These are phyloP conservation scores for Druon quercuslanigerum DNA, from an alignment of 1,140 invertebrate species.

Conservation along the genomic window DNA sequence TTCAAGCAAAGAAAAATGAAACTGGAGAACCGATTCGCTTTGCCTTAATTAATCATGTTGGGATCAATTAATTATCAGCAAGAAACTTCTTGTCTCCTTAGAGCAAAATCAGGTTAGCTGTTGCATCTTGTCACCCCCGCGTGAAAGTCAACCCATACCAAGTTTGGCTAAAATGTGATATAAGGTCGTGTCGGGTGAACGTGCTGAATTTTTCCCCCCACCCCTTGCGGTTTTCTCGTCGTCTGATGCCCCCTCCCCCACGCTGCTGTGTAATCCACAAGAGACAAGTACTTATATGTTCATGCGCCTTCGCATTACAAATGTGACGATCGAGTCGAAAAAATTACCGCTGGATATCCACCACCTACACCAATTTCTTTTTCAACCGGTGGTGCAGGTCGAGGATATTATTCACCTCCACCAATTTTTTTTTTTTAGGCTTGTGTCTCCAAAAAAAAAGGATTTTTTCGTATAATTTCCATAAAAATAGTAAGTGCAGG, in stretches of 20 bases:
- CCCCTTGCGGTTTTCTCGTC: not conserved
- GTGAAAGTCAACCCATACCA: conserved; percentile 40
- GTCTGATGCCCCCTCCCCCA: not conserved
- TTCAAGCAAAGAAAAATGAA: conserved; percentile 12
- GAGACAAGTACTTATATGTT: conserved; percentile 44
- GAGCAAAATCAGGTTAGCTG: conserved; percentile 17
- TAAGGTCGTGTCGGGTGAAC: conserved; percentile 22
- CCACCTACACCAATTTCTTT: no score
- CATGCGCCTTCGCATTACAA: conserved; percentile 22
- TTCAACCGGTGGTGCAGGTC: no score
- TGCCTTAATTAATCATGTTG: conserved; percentile 20
- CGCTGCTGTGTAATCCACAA: conserved; percentile 18
- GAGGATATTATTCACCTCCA: no score
- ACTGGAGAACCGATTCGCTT: conserved; percentile 42
- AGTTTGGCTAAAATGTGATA: conserved; percentile 37
- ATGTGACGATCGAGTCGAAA: not conserved
- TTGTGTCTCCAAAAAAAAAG: no score
- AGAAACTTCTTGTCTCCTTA: not conserved
- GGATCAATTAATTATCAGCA: conserved; percentile 14
- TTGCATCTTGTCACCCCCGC: conserved; percentile 34
- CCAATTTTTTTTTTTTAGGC: no score
- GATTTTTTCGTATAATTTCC: no score
- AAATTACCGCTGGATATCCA: not conserved
- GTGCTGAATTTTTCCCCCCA: conserved; percentile 9
- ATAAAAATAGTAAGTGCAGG: no score